phyloP scores from a whole-genome alignment of 2,797 vertebrate species.

The Gallirallus australis region DNA sequence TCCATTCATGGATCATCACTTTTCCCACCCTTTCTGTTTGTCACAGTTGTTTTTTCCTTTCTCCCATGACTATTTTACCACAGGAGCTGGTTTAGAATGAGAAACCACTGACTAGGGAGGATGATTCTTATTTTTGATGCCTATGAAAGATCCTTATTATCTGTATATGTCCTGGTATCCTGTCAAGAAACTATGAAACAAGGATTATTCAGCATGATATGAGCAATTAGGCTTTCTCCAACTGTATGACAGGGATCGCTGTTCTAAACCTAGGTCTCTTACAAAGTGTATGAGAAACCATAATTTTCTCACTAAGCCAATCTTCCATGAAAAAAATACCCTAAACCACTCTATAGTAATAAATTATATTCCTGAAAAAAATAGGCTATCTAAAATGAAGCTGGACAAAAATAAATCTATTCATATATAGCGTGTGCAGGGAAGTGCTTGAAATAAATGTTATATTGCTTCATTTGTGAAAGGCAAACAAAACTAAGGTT shows the following conservation, averaged over 20 bases:
- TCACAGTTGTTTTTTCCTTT: not conserved
- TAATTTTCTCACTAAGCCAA: not conserved
- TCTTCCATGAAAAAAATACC: not conserved
- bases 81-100: not conserved
- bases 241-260: not conserved
- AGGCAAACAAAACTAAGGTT: not conserved
- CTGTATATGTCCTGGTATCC: not conserved
- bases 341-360: not conserved
- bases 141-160: not conserved
- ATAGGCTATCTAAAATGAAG: not conserved
- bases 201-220: not conserved
- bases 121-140: not conserved
- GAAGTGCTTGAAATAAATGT: not conserved
- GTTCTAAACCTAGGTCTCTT: not conserved
- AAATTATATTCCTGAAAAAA: not conserved
- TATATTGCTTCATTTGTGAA: not conserved
- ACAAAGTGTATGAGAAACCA: not conserved
- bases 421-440: not conserved
- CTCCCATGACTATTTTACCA: not conserved
- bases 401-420: slow-evolving; percentile 7
- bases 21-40: not conserved
- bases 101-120: not conserved
- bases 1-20: not conserved
- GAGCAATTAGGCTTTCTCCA: not conserved
- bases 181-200: not conserved